Base-by-base conservation (phyloP, 2,888 invertebrate species). In the Drosophila robusta region DNA sequence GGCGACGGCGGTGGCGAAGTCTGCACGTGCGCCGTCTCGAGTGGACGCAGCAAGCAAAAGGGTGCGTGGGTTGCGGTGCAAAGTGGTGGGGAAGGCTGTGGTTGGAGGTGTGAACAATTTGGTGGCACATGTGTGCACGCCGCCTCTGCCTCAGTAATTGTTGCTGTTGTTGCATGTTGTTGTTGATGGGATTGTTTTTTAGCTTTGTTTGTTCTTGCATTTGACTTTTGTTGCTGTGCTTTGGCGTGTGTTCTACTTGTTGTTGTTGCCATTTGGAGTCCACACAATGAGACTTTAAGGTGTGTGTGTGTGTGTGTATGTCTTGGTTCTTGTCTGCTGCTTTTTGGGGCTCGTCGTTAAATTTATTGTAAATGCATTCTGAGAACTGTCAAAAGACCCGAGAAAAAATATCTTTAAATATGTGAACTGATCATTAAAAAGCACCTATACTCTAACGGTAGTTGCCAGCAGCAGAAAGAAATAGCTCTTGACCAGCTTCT, bases 31-130 rank as follows among this genome's bases (percentile, higher is more conserved):
- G 70, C 64, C 64, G 85, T 85, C 86, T 82, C 80, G 66, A 86
- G 87, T 81, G 84, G 83, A 74, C 74, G 84, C 71, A 70, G 66
- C 38, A 62, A 22, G 22, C 38, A 29, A 46, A 41, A 41, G 29
- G 50, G 29, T 54, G 63, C 16, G 29, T 24, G 18, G 36, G 44
- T 7, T 11, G 51, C 7, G 8, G 26, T 7, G 3, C 9, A 32
- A 47, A 46, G 42, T 42, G 62, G 18, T 49, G 41, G 51, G 42
- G 57, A 46, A 36, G 22, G 32, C 38, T 65, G 75, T 39, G 75
- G 73, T 36, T 45, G 56, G 77, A 87, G 81, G 81, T 82, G 81
- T 84, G 87, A 82, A 82, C 78, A 84, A 87, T 87, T 73, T 77
- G 77, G 77, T 87, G 82, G 78, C 84, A 87, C 84, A 87, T 82